Conservation (phyloP, 1,140 invertebrate species). For the Galendromus occidentalis region DNA sequence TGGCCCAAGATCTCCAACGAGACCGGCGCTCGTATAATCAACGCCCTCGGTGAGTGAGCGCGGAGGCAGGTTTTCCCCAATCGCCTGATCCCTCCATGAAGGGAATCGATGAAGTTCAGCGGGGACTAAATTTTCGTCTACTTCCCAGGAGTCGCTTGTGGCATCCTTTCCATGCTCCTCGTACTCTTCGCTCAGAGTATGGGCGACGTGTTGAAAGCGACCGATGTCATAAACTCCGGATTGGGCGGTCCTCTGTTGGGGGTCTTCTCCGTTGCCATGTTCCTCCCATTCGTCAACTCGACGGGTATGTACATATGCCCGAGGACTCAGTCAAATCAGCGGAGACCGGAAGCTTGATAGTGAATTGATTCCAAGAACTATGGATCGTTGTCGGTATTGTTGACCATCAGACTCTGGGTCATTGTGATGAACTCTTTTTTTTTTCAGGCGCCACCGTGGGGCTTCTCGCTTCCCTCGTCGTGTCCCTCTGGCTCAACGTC, state of each 20-base stretch:
- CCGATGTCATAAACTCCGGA: conserved; percentile 54
- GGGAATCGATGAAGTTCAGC: background rate
- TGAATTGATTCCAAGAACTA: background rate
- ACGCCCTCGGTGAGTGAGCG: no score
- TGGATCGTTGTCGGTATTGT: background rate
- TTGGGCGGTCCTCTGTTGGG: conserved; percentile 56
- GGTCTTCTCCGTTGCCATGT: conserved; percentile 55
- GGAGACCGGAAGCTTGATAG: background rate
- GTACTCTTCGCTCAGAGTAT: conserved; percentile 50
- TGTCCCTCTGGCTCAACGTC: background rate
- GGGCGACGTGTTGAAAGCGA: conserved; percentile 47
- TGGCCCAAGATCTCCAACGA: conserved; percentile 23
- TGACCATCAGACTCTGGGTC: background rate
- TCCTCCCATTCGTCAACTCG: conserved; percentile 40
- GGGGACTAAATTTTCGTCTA: background rate
- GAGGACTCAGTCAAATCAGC: background rate
- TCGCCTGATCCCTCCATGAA: background rate
- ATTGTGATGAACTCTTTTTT: background rate
- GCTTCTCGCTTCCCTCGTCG: background rate
- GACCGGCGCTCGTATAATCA: conserved; percentile 21
- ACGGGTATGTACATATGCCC: conserved; percentile 26
- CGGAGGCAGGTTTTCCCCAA: background rate
- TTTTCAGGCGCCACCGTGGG: background rate
- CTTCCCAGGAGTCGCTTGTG: conserved; percentile 40
- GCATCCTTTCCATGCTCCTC: conserved; percentile 44